Evolutionary conservation across 2,113 vertebrate genomes (phyloP).

Genomic region (Proterorhinus semilunaris): DNA sequence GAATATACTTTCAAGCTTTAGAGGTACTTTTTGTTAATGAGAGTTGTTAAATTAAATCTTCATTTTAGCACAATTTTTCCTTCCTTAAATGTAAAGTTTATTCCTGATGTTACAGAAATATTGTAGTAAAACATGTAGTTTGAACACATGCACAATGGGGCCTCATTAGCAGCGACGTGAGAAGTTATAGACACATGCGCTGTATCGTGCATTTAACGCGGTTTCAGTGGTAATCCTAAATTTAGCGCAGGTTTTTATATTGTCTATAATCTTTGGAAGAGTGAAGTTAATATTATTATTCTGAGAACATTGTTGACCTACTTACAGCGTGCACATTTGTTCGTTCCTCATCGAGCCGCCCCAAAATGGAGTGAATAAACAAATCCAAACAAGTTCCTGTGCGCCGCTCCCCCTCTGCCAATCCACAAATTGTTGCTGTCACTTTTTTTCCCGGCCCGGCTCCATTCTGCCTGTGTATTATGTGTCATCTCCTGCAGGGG

Average conservation of each 20-base stretch:
- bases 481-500: background rate
- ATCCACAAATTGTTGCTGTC: slow-evolving; percentile 6
- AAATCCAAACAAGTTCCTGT: slow-evolving; percentile 5
- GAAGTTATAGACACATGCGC: too few relatives aligned
- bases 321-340: background rate
- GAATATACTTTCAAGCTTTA: too few relatives aligned
- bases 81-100: too few relatives aligned
- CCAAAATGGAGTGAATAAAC: background rate
- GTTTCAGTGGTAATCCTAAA: background rate
- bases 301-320: slow-evolving; percentile 12
- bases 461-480: slow-evolving; percentile 5
- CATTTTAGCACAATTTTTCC: too few relatives aligned
- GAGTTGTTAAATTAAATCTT: too few relatives aligned
- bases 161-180: too few relatives aligned
- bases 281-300: slow-evolving; percentile 1
- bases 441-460: background rate
- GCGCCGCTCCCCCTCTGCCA: slow-evolving; percentile 1
- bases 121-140: too few relatives aligned
- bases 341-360: background rate
- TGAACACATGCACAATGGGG: too few relatives aligned
- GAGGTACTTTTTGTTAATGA: too few relatives aligned
- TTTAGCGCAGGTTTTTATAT: background rate
- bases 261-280: background rate
- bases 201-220: too few relatives aligned
- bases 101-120: too few relatives aligned